Evolutionary conservation across 2,888 invertebrate genomes (phyloP).

Genomic region (Dryobotodes eremita): DNA sequence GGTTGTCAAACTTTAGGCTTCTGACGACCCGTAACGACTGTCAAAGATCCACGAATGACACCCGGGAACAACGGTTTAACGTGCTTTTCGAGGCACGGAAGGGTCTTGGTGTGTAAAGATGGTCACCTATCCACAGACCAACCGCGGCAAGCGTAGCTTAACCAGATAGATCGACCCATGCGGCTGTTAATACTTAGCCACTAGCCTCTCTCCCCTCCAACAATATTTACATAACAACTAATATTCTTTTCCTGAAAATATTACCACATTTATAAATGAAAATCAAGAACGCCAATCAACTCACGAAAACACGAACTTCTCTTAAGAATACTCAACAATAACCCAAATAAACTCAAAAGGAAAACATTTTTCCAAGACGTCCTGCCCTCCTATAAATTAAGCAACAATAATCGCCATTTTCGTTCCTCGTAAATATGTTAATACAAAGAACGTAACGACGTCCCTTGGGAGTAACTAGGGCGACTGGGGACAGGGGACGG

Average conservation of each 20-base stretch:
- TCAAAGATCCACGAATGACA: too few species aligned
- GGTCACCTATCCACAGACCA: too few species aligned
- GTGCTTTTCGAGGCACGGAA: too few species aligned
- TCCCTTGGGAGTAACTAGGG: constrained; percentile 77
- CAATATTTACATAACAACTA: neutral
- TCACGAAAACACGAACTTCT: neutral
- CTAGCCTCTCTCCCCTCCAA: too few species aligned
- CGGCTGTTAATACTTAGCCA: too few species aligned
- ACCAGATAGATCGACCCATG: too few species aligned
- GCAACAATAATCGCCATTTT: constrained; percentile 79
- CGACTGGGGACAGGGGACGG: constrained; percentile 66
- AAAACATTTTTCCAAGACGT: constrained; percentile 55
- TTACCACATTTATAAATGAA: neutral
- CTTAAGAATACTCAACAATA: constrained; percentile 11
- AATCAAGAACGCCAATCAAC: neutral
- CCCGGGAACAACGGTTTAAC: too few species aligned
- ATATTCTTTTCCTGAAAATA: neutral
- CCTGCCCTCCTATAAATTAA: constrained; percentile 70
- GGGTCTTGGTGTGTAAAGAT: too few species aligned
- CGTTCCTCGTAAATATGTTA: constrained; percentile 80
- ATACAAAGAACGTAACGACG: constrained; percentile 83
- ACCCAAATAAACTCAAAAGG: constrained; percentile 13
- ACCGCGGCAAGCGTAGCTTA: too few species aligned
- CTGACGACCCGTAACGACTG: too few species aligned
- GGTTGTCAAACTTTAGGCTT: too few species aligned